Conservation (phyloP, 2,797 vertebrate genomes). For the Pelobates cultripes region DNA sequence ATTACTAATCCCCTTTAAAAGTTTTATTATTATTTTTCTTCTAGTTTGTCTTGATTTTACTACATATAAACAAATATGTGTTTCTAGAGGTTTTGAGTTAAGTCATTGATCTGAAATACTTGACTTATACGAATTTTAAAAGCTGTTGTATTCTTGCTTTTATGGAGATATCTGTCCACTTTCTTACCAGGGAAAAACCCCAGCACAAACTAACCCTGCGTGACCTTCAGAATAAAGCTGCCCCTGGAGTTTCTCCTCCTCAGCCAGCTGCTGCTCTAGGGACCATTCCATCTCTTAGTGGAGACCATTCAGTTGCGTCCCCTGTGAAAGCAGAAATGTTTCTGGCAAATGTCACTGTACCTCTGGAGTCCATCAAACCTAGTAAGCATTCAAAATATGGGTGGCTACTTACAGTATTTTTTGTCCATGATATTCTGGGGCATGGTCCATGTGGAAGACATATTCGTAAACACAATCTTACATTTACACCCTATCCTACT, state of each 20-base stretch:
- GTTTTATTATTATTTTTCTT: no score
- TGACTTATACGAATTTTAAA: no score
- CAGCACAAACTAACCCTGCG: constrained; percentile 85
- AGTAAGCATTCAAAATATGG: constrained; percentile 74
- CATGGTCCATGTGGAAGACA: no score
- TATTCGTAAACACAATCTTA: no score
- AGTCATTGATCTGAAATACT: no score
- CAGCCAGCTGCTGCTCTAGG: constrained; percentile 56
- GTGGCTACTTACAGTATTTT: not conserved
- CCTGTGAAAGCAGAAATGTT: constrained; percentile 72
- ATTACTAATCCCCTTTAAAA: no score
- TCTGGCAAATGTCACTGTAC: constrained; percentile 83
- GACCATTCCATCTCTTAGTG: constrained; percentile 61
- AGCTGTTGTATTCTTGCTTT: not conserved
- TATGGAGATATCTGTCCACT: not conserved
- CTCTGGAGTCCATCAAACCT: constrained; percentile 93
- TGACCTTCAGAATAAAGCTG: constrained; percentile 87
- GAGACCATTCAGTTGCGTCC: constrained; percentile 53
- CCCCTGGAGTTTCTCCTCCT: constrained; percentile 54
- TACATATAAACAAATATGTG: no score
- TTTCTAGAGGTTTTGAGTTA: no score
- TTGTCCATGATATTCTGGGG: no score
- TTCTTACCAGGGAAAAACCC: constrained; percentile 83
- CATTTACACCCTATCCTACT: no score
- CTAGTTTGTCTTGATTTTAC: no score